A percentile compares a stretch with the other conserved stretches of the same genome.
Evolutionary conservation across 1,140 invertebrate species (phyloP).

Genomic region (Hydropsyche tenuis): DNA sequence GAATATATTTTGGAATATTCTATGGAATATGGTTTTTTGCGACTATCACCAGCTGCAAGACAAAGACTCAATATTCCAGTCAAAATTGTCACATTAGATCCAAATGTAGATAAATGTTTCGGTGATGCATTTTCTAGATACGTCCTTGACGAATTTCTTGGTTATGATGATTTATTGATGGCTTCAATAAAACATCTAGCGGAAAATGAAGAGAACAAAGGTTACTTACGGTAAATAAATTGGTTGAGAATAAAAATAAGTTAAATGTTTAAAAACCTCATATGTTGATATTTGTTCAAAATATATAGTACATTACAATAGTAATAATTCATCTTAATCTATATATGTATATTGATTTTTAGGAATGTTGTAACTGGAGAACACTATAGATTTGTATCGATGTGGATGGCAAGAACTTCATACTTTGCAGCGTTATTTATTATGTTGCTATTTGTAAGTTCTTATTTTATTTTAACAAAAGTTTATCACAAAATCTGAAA

Average conservation of each 20-base stretch:
- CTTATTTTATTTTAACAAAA: too few relatives aligned
- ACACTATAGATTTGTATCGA: slow-evolving; percentile 97
- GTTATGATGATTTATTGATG: slow-evolving; percentile 97
- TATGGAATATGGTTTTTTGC: slow-evolving; percentile 94
- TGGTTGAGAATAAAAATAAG: too few relatives aligned
- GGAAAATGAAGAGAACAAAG: slow-evolving; percentile 96
- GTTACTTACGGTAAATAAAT: slow-evolving; percentile 83
- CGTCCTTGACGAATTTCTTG: slow-evolving; percentile 90
- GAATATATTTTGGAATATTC: slow-evolving; percentile 98
- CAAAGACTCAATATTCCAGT: slow-evolving; percentile 90
- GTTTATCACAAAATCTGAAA: too few relatives aligned
- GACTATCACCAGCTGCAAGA: slow-evolving; percentile 84
- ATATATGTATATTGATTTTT: slow-evolving; percentile 51
- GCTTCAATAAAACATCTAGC: slow-evolving; percentile 93
- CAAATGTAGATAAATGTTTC: slow-evolving; percentile 88
- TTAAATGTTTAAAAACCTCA: too few relatives aligned
- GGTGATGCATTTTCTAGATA: slow-evolving; percentile 90
- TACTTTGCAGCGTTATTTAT: slow-evolving; percentile 95
- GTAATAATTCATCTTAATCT: too few relatives aligned
- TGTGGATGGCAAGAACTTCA: slow-evolving; percentile 92
- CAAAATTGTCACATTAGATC: slow-evolving; percentile 90
- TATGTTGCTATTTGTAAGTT: slow-evolving; percentile 98
- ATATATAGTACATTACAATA: too few relatives aligned
- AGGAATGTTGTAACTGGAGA: slow-evolving; percentile 98
- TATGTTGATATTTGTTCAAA: too few relatives aligned